These are phyloP conservation scores for Silurus lanzhouensis DNA, from an alignment of 2,797 vertebrate species.

Conservation along the genomic window DNA sequence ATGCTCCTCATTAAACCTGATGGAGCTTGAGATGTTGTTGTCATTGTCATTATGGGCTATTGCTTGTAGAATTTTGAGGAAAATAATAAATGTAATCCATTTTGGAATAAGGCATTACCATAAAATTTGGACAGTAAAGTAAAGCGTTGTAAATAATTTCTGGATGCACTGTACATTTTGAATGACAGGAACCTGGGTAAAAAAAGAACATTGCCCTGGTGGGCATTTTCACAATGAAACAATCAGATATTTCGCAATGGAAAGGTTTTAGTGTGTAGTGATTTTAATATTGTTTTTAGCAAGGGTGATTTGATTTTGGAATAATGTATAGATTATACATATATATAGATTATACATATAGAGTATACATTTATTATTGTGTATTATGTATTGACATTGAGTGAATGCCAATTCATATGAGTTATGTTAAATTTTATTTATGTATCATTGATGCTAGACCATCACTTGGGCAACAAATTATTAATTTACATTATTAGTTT, in stretches of 20 bases:
- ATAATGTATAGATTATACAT: background rate
- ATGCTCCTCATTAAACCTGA: too few species aligned
- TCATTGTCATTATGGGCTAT: too few species aligned
- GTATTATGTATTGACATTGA: background rate
- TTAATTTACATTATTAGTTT: slow-evolving; percentile 39
- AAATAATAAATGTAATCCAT: too few species aligned
- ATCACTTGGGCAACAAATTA: slow-evolving; percentile 39
- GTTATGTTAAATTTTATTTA: slow-evolving; percentile 13
- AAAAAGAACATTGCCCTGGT: background rate
- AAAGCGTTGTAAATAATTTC: too few species aligned
- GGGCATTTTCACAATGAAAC: background rate
- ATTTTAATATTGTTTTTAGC: background rate
- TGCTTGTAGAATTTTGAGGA: too few species aligned
- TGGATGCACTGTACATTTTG: too few species aligned
- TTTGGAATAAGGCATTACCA: too few species aligned
- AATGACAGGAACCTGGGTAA: too few species aligned
- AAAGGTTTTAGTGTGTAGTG: background rate
- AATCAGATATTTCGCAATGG: background rate
- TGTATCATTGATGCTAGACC: background rate
- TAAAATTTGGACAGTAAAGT: too few species aligned
- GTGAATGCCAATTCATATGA: background rate
- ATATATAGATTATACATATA: too few species aligned
- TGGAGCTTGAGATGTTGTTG: too few species aligned
- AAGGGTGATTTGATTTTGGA: background rate
- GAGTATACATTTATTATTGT: too few species aligned